phyloP scores from a whole-genome alignment of 2,797 vertebrate species.

The Propithecus deckenii region DNA sequence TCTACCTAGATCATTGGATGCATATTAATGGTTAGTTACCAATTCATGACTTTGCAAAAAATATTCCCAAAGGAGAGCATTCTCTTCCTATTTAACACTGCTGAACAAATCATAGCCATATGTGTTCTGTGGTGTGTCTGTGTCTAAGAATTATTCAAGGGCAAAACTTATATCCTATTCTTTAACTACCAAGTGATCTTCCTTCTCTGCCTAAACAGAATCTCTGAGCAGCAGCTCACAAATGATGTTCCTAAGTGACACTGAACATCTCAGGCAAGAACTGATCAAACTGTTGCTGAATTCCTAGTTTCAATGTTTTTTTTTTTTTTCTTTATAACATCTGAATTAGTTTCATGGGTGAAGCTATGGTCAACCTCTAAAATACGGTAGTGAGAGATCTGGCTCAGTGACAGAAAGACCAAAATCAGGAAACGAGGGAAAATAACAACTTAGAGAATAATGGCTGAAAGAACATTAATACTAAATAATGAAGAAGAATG shows the following conservation, averaged over 20 bases:
- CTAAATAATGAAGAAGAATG: conserved; percentile 87
- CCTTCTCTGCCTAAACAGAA: not conserved
- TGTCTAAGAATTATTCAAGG: not conserved
- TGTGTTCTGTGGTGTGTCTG: not conserved
- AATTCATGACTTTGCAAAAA: conserved; percentile 14
- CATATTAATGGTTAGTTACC: not conserved
- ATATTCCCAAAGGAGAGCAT: not conserved
- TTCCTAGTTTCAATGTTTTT: conserved; percentile 9
- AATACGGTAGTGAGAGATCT: conserved; percentile 69
- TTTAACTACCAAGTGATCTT: conserved; percentile 37
- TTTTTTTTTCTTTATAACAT: conserved; percentile 13
- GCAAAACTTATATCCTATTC: not conserved
- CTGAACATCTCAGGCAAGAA: not conserved
- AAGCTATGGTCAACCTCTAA: conserved; percentile 59
- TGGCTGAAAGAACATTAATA: conserved; percentile 81
- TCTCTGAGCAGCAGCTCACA: not conserved
- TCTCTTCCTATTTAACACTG: not conserved
- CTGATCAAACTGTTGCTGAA: not conserved
- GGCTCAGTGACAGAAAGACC: conserved; percentile 70
- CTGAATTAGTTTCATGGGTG: conserved; percentile 58
- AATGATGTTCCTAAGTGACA: not conserved
- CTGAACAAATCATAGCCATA: not conserved
- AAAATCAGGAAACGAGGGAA: conserved; percentile 73
- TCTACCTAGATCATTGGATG: not conserved
- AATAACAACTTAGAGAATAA: conserved; percentile 73